Base-by-base conservation (phyloP, 2,797 vertebrate species). In the Chiroxiphia lanceolata region DNA sequence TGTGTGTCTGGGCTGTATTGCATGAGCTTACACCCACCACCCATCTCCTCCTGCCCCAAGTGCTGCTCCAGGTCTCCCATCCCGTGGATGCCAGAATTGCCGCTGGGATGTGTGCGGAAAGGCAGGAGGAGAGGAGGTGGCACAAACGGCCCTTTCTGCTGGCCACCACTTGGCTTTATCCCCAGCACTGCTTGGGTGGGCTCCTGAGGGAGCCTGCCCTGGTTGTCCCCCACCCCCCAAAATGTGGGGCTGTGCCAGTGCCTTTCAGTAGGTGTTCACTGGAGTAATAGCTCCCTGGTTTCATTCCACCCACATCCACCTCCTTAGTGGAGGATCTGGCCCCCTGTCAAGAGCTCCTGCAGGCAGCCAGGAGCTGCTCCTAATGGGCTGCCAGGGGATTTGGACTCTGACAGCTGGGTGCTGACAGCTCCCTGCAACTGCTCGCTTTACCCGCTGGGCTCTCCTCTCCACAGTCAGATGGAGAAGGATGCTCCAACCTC, bases 351-450 rank as follows among this genome's bases (percentile, higher is more conserved):
- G 94, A 89, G 92, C 92, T 94, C 74, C 92, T 78, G 90, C 61
- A 78, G 93, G 92, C 92, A 94, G 91, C 82, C 40, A 23, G 81
- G 87, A 95, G 79, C 88, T 88, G 96, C 93, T 96, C 82, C 88
- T 81, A 87, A 88, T 61, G 92, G 94, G 92, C 93, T 96, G 90
- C 91, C 68, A 33, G 68, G 86, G 94, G 83, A 94, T 79, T 95
- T 95, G 88, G 75, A 59, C 54, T 74, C 87, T 83, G 89, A 90
- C 89, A 93, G 87, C 82, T 42, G 65, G 93, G 90, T 16, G 40
- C 86, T 94, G 91, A 88, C 91, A 91, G 93, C 91, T 96, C 89
- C 42, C 60, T 67, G 67, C 81, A 75, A 36, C 57, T 0, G 1
- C 70, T 80, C 0, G 2, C 77, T 93, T 54, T 36, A n/a, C 64